Base-by-base conservation (phyloP, 2,113 vertebrate species). In the Sprattus sprattus region DNA sequence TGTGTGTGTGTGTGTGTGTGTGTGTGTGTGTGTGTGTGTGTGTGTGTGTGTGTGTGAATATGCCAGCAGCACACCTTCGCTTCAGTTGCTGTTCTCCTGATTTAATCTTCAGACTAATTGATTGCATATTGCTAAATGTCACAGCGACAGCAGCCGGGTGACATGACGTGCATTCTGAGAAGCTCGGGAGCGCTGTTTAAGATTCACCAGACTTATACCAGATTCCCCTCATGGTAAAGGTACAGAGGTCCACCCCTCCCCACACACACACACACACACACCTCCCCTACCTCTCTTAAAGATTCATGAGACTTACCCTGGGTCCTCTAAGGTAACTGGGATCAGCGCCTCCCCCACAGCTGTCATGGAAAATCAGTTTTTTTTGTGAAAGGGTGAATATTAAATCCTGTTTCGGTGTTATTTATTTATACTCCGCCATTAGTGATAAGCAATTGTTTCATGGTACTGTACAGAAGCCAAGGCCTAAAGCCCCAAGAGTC, bases 21-120 rank as follows among this genome's bases (percentile, higher is more conserved):
- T 32, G 64, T 71, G 64, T 32, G 15, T 71, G 11, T 32, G 28
- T 67, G 64, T 28, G 64, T 71, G 64, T 32, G 64, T 71, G 64
- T 67, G 64, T 28, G 64, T 71, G 64, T 67, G 64, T 28, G 64
- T 71, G 64, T 32, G 64, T 71, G 64, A 71, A 32, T 71, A 32
- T 32, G 28, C 8, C 64, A 32, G 25, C 28, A 28, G 28, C 64
- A 10, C 28, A 11, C n/a, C 71, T 28, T 2, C 71, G 20, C 13
- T 13, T 15, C 71, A 15, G 28, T 1, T 5, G 9, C 71, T 32
- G 71, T 78, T 78, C 25, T 32, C 25, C 71, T 44, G 71, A 78
- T 78, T 13, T 44, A 78, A 78, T 32, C 71, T 32, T 78, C 71
- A 78, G 71, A 78, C 71, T 78, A 78, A 78, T 78, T 78, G 71